These are phyloP conservation scores for Pseudobourletiella spinata DNA, from an alignment of 1,140 invertebrate genomes.

Conservation along the genomic window DNA sequence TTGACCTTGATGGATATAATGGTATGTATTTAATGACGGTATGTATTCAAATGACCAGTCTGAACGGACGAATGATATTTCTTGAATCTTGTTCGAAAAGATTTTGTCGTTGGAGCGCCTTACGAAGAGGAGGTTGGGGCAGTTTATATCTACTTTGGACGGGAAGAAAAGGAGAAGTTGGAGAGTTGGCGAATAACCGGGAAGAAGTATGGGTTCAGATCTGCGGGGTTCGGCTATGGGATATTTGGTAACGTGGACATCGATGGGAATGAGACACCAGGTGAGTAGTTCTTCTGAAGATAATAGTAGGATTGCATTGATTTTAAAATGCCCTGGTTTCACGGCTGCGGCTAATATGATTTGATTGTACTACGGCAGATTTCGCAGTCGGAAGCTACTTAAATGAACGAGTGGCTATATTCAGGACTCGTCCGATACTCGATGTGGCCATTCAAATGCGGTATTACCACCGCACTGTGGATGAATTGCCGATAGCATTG, in stretches of 20 bases:
- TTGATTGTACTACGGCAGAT: not conserved
- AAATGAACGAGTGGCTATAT: not conserved
- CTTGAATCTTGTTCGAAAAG: conserved; percentile 37
- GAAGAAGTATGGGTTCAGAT: conserved; percentile 8
- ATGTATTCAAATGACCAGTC: not conserved
- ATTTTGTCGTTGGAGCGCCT: conserved; percentile 48
- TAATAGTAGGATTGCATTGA: not conserved
- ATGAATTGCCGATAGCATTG: too few species aligned
- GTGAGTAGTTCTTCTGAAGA: conserved; percentile 22
- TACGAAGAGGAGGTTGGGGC: conserved; percentile 46
- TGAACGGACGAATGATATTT: too few species aligned
- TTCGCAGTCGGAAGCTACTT: not conserved
- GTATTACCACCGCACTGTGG: too few species aligned
- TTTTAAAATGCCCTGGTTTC: not conserved
- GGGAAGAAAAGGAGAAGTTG: conserved; percentile 16
- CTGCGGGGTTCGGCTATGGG: conserved; percentile 39
- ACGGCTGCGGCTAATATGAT: not conserved
- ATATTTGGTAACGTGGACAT: conserved; percentile 38
- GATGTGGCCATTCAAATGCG: too few species aligned
- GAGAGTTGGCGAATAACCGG: not conserved
- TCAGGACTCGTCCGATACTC: not conserved
- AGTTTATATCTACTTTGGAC: conserved; percentile 48
- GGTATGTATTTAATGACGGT: conserved; percentile 36
- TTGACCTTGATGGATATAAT: conserved; percentile 46
- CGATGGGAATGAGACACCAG: conserved; percentile 43